Evolutionary conservation across 2,113 vertebrate genomes (phyloP).

Genomic region (Corvus hawaiiensis): DNA sequence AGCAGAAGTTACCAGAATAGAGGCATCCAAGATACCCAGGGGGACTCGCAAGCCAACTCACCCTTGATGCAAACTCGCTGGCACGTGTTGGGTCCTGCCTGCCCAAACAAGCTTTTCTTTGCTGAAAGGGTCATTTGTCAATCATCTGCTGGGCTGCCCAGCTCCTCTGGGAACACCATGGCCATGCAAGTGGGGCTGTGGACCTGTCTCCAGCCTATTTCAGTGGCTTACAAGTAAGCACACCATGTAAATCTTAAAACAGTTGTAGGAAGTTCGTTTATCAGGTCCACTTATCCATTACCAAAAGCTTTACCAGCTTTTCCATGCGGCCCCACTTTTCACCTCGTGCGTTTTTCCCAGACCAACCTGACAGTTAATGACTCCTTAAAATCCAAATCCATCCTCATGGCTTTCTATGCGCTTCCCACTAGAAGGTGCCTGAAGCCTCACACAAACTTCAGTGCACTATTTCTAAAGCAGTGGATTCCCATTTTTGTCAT

Average conservation of each 20-base stretch:
- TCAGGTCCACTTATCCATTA: not conserved
- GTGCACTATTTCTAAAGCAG: not conserved
- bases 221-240: not conserved
- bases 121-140: not conserved
- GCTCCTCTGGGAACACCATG: not conserved
- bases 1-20: not conserved
- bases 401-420: accelerated
- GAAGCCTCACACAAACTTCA: not conserved
- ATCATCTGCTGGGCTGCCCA: not conserved
- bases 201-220: not conserved
- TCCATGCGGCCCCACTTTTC: not conserved
- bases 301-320: not conserved
- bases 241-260: not conserved
- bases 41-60: not conserved
- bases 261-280: not conserved
- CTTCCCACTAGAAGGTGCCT: not conserved
- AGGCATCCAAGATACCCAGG: not conserved
- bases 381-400: not conserved
- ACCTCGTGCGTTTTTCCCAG: not conserved
- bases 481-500: not conserved
- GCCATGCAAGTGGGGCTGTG: not conserved
- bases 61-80: not conserved
- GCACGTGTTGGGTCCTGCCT: accelerated
- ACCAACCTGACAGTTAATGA: not conserved
- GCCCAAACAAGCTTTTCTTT: not conserved